A percentile compares a stretch with the other conserved stretches of the same genome.
Conservation (phyloP, 2,113 vertebrate species). For the Colaptes auratus region DNA sequence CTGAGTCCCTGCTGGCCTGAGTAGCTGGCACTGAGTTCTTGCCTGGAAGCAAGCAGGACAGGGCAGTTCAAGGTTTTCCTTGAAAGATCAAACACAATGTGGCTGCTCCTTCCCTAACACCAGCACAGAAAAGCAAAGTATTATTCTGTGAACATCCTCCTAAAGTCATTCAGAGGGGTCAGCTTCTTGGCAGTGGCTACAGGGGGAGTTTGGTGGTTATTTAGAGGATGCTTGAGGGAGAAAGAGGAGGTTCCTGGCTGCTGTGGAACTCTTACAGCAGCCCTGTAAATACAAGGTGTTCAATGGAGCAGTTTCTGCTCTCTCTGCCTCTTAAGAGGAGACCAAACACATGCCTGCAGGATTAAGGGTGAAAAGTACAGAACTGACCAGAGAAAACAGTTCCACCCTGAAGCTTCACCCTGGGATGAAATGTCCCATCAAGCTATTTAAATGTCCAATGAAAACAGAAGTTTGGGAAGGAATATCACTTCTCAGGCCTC, state of each 20-base stretch:
- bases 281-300: neutral
- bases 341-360: neutral
- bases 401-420: neutral
- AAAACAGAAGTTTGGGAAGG: neutral
- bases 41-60: neutral
- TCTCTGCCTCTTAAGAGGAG: neutral
- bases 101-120: neutral
- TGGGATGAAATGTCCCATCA: neutral
- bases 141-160: neutral
- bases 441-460: slow-evolving; percentile 24
- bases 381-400: neutral
- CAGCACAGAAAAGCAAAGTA: neutral
- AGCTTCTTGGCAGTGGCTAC: neutral
- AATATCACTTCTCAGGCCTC: neutral
- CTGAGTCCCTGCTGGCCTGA: neutral
- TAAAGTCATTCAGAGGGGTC: neutral
- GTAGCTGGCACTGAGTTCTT: neutral
- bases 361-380: neutral
- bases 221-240: neutral
- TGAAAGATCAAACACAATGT: neutral
- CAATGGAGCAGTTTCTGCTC: neutral
- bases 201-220: neutral
- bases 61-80: neutral
- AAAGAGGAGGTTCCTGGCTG: neutral
- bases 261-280: neutral